Percentiles rank a stretch among this genome's conserved stretches.
These are phyloP conservation scores for Liposcelis brunnea DNA, from an alignment of 2,888 invertebrate genomes.

Conservation along the genomic window DNA sequence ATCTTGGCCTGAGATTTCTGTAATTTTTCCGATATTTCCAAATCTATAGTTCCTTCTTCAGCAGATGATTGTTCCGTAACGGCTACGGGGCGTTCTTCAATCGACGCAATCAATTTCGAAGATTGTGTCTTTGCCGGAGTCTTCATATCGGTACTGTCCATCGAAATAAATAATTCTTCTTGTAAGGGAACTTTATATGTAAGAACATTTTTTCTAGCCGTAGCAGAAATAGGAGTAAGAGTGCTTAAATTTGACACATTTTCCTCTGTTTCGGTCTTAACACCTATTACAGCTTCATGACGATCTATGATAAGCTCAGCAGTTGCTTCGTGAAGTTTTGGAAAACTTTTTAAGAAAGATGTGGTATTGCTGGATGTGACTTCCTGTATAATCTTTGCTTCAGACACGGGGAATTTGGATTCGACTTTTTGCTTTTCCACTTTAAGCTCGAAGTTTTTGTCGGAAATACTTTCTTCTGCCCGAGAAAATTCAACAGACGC, in stretches of 20 bases:
- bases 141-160: not conserved
- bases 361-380: too few relatives aligned
- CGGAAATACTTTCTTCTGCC: too few relatives aligned
- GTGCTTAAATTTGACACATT: not conserved
- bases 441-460: too few relatives aligned
- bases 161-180: constrained; percentile 4
- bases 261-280: not conserved
- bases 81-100: constrained; percentile 7
- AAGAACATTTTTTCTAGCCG: not conserved
- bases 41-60: constrained; percentile 8
- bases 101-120: too few relatives aligned
- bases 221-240: not conserved
- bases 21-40: constrained; percentile 8
- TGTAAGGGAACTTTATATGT: not conserved
- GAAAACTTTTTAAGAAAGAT: too few relatives aligned
- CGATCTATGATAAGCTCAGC: too few relatives aligned
- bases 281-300: not conserved
- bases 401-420: too few relatives aligned
- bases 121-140: not conserved
- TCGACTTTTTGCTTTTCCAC: too few relatives aligned
- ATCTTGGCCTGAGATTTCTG: constrained; percentile 9
- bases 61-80: constrained; percentile 11
- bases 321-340: too few relatives aligned
- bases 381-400: too few relatives aligned
- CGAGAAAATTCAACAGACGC: too few relatives aligned